Base-by-base conservation (phyloP, 2,113 vertebrate genomes). In the Spea bombifrons region DNA sequence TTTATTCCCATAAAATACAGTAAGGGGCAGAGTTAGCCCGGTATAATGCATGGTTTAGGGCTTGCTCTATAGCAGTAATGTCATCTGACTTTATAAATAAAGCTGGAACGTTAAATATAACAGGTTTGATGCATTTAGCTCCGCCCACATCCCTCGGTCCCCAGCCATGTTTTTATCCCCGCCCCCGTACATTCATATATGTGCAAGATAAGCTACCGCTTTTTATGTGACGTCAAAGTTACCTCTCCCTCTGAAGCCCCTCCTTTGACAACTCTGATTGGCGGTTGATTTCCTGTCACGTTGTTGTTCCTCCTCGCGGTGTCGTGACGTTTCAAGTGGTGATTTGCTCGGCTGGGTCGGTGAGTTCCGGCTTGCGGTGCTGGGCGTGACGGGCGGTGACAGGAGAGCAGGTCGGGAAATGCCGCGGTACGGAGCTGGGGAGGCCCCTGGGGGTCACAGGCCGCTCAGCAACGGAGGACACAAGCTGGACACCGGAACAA, bases 231-330 rank as follows among this genome's bases (percentile, higher is more conserved):
- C 69, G 71, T 47, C 12, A 43, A 4, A 12, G 8, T 7, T 8
- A 69, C 50, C 76, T 68, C 76, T 72, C 76, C 76, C 69, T 55
- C 12, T 13, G n/a, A 78, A 3, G 48, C 76, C 5, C 76, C 76
- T 48, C 76, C 76, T 16, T 7, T 5, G 0, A 6, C 6, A 7
- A 2, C 9, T 52, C 8, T 55, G 30, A 71, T 78, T 78, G 69
- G 76, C 5, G 3, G 48, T 3, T 10, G 0, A 5, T 17, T 9
- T 3, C n/a, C 3, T 64, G 9, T 52, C 44, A 46, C 15, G 3
- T 47, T 4, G 8, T 1, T 0, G 55, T 4, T 5, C 61, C 61
- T 16, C 61, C 17, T 13, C 4, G 66, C 53, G 45, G 45, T 44
- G 30, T 59, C 50, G 3, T 72, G 68, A 72, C 76, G 68, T 47